A percentile compares a stretch with the other conserved stretches of the same genome.
Conservation (phyloP, 2,797 vertebrate genomes). For the Cossypha niveicapilla region DNA sequence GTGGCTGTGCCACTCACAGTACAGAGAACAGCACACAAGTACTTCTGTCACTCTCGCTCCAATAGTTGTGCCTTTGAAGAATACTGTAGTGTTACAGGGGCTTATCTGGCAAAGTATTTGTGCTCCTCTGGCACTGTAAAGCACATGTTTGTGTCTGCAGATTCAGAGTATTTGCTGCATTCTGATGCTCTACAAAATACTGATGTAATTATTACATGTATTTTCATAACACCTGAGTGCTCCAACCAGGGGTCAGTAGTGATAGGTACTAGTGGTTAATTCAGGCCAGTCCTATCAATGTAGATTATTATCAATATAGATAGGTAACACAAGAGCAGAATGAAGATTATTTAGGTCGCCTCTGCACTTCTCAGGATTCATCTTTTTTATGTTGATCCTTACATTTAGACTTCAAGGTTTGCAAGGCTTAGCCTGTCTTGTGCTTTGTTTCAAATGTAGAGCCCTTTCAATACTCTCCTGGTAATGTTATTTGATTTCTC, state of each 20-base stretch:
- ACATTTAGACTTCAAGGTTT: not conserved
- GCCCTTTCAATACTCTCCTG: not conserved
- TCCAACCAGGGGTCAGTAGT: not conserved
- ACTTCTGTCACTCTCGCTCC: not conserved
- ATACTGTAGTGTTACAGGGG: not conserved
- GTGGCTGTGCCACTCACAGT: not conserved
- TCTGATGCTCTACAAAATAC: not conserved
- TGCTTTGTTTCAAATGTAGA: not conserved
- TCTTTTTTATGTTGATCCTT: not conserved
- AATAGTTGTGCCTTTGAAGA: not conserved
- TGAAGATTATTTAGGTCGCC: not conserved
- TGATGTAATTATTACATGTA: not conserved
- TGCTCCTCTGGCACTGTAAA: not conserved
- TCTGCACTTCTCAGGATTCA: not conserved
- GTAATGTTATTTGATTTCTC: not conserved
- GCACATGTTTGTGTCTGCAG: rapidly evolving
- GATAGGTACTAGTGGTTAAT: not conserved
- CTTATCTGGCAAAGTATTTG: not conserved
- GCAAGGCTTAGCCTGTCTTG: not conserved
- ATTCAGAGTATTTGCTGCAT: not conserved
- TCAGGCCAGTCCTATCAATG: not conserved
- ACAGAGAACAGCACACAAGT: not conserved
- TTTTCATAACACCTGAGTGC: not conserved
- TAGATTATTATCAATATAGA: not conserved
- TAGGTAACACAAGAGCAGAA: not conserved